Base-by-base conservation (phyloP, 2,888 invertebrate species). In the Pseudanteris insignis region DNA sequence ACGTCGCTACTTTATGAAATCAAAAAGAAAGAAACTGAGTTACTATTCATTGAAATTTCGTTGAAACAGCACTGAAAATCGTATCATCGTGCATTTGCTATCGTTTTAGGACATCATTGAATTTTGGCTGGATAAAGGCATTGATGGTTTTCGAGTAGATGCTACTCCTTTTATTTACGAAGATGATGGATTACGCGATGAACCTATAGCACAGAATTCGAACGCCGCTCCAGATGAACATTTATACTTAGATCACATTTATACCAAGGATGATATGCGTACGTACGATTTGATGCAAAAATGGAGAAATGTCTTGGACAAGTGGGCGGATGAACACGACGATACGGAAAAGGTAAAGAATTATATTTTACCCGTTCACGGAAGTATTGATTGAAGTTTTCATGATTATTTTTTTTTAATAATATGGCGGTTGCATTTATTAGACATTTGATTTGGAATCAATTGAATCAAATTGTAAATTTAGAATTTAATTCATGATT, bases 371-470 rank as follows among this genome's bases (percentile, higher is more conserved):
- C 74, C 76, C 12, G 67, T 57, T 0, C 72, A 83, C 60, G 80
- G 89, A 1, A 81, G n/a, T 88, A 69, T 82, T 89, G 75, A 83
- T 85, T 0, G 89, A 89, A 71, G 85, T 84, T 0, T 88, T 88
- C 74, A 77, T 86, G 0, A 76, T 81, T 0, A 54, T 85, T 0
- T 72, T 82, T 0, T 67, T 78, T n/a, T n/a, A n/a, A n/a, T n/a
- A n/a, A n/a, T n/a, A n/a, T n/a, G n/a, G n/a, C n/a, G n/a, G n/a
- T n/a, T n/a, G n/a, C n/a, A n/a, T n/a, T n/a, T n/a, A n/a, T n/a
- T n/a, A n/a, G n/a, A n/a, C n/a, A n/a, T n/a, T n/a, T n/a, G n/a
- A n/a, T n/a, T n/a, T n/a, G n/a, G n/a, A n/a, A n/a, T n/a, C n/a
- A n/a, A n/a, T n/a, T n/a, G n/a, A n/a, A n/a, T n/a, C n/a, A n/a